Base-by-base conservation (phyloP, 2,797 vertebrate species). In the Lutjanus campechanus region DNA sequence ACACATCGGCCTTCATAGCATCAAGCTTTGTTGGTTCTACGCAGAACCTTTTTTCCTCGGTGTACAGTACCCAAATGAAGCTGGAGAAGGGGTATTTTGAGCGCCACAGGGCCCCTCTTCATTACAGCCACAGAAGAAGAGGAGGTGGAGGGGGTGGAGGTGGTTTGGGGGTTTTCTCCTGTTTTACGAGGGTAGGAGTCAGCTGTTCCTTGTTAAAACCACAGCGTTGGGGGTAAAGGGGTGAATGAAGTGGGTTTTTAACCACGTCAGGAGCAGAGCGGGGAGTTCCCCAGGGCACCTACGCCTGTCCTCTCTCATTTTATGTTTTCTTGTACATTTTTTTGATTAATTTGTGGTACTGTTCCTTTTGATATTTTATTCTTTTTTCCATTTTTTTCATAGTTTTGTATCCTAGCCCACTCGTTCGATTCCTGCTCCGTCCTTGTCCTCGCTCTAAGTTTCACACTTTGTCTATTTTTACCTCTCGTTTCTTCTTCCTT, bases 171-270 rank as follows among this genome's bases (percentile, higher is more conserved):
- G 29, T 51, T 5, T 64, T 79, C 59, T 78, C 41, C 46, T 56
- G 65, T 75, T 88, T 87, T 81, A 82, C 1, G 11, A 73, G 60
- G 54, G 12, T 44, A 40, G 59, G 49, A 82, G 56, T 88, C 88
- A 85, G 75, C 84, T 91, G 87, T 54, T 89, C 50, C 76, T 85
- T 63, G 59, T 92, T 89, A 82, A 71, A 73, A 73, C 13, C 43
- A 68, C n/a, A 49, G 69, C 19, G 5, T 53, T 60, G 59, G 64
- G 64, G 77, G 53, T 56, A 7, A 10, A 7, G 25, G n/a, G 65
- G 61, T 49, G 43, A 60, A 62, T 46, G 51, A 70, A 77, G 76
- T 73, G 73, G 73, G 25, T 58, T 75, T 81, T 68, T 54, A 46
- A 78, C 67, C 20, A 74, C 40, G 40, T 59, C 72, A 89, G 50